These are phyloP conservation scores for Phylloscopus trochiloides DNA, from an alignment of 2,113 vertebrate genomes.

Conservation along the genomic window DNA sequence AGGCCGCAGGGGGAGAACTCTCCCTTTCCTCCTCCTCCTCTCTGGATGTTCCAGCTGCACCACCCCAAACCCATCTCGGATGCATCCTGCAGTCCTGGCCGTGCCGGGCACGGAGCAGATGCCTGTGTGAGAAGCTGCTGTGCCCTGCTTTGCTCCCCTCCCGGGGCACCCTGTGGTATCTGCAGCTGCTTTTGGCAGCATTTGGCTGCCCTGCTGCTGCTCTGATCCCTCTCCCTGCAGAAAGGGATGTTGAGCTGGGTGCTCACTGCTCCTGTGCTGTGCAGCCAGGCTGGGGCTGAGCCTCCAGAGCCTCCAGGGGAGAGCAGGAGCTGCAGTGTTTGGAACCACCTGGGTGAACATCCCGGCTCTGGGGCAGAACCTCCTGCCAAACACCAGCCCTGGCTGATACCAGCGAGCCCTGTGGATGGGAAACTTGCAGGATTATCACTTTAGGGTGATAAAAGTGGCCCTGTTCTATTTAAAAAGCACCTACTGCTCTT, in stretches of 20 bases:
- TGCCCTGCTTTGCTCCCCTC: too few relatives aligned
- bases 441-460: background rate
- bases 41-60: background rate
- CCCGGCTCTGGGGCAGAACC: background rate
- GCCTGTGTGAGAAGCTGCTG: accelerated
- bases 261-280: background rate
- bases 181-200: accelerated
- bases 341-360: background rate
- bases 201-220: background rate
- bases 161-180: background rate
- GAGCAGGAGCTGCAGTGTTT: background rate
- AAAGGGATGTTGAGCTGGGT: accelerated
- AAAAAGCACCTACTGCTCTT: background rate
- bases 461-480: background rate
- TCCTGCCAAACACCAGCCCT: background rate
- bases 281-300: background rate
- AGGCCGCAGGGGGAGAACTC: background rate
- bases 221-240: background rate
- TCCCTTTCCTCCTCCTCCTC: background rate
- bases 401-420: accelerated
- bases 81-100: accelerated
- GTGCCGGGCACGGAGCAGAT: accelerated
- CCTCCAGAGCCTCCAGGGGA: background rate
- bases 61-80: background rate
- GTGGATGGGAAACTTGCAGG: background rate